These are phyloP conservation scores for Leuctra nigra DNA, from an alignment of 2,888 invertebrate species.

Conservation along the genomic window DNA sequence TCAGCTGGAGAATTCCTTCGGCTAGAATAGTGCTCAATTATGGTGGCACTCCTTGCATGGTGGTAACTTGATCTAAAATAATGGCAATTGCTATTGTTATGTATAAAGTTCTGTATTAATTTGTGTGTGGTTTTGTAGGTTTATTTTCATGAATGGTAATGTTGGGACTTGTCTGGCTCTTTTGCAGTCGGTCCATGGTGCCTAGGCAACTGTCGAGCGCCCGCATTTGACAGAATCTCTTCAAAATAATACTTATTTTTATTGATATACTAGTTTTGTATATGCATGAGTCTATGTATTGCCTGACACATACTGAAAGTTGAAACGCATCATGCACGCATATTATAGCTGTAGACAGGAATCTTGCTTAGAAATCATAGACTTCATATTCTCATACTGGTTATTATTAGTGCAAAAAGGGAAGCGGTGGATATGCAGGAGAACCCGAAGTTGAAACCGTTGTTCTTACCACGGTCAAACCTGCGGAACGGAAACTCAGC, in stretches of 20 bases:
- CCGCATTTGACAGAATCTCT: conserved; percentile 14
- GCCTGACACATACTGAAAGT: conserved; percentile 1
- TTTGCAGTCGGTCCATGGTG: conserved; percentile 37
- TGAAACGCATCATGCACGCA: conserved; percentile 6
- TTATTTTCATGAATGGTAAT: conserved; percentile 1
- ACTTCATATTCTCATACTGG: background rate
- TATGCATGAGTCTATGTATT: conserved; percentile 15
- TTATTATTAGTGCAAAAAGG: conserved; percentile 18
- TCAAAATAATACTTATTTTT: conserved; percentile 18
- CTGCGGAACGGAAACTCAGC: conserved; percentile 13
- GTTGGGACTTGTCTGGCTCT: conserved; percentile 18
- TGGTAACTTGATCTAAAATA: no score
- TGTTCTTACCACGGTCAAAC: conserved; percentile 4
- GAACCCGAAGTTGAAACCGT: conserved; percentile 2
- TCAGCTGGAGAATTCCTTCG: no score
- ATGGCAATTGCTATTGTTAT: no score
- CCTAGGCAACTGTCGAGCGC: conserved; percentile 30
- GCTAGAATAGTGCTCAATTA: no score
- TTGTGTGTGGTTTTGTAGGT: conserved; percentile 2
- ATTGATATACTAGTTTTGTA: conserved; percentile 20
- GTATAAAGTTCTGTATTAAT: no score
- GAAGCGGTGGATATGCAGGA: background rate
- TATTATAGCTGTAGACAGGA: conserved; percentile 8
- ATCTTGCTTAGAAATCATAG: conserved; percentile 1
- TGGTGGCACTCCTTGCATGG: no score